Percentiles rank a stretch among this genome's conserved stretches.
Conservation (phyloP, 2,113 vertebrate species). For the Halcyon senegalensis region DNA sequence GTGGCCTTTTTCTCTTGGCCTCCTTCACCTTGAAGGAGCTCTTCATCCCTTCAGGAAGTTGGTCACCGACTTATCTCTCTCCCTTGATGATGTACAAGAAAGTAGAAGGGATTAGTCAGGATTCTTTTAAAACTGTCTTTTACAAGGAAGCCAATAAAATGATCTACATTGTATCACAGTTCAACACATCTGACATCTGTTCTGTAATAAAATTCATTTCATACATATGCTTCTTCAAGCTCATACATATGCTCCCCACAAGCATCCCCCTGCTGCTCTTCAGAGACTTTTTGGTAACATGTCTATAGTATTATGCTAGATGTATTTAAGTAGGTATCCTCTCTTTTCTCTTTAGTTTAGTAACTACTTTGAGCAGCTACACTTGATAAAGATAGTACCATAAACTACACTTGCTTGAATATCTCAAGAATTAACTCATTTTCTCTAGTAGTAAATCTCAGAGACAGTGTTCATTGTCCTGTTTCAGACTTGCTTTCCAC, state of each 20-base stretch:
- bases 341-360: neutral
- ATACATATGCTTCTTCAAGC: constrained; percentile 59
- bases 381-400: neutral
- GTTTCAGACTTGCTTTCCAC: neutral
- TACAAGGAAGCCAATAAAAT: constrained; percentile 60
- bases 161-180: constrained; percentile 61
- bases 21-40: constrained; percentile 47
- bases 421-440: neutral
- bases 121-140: constrained; percentile 55
- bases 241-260: constrained; percentile 55
- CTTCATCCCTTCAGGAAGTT: constrained; percentile 67
- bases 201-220: constrained; percentile 67
- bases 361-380: neutral
- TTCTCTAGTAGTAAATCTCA: neutral
- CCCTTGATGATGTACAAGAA: constrained; percentile 55
- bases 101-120: constrained; percentile 56
- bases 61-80: constrained; percentile 61
- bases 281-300: neutral
- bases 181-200: constrained; percentile 70
- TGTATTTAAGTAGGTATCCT: neutral
- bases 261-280: constrained; percentile 43
- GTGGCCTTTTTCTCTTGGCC: constrained; percentile 53
- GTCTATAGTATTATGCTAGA: neutral
- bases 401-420: neutral
- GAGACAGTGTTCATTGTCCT: neutral